A percentile compares a stretch with the other conserved stretches of the same genome.
These are phyloP conservation scores for Synodontis membranacea DNA, from an alignment of 2,113 vertebrate species.

Conservation along the genomic window DNA sequence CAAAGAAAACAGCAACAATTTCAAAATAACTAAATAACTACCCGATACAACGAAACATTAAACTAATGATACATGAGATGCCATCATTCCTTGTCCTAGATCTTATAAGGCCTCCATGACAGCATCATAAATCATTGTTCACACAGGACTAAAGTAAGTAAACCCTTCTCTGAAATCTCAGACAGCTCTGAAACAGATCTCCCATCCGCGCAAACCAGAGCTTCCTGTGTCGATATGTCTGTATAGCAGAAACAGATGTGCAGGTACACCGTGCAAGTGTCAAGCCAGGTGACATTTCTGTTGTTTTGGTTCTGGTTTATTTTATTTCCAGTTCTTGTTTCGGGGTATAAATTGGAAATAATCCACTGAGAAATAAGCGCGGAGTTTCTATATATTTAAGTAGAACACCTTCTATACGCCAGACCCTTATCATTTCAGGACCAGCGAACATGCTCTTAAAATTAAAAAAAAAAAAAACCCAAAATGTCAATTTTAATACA, in stretches of 20 bases:
- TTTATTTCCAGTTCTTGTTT: neutral
- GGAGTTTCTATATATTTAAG: neutral
- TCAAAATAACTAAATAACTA: neutral
- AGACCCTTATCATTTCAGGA: neutral
- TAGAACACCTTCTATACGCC: neutral
- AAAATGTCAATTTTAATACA: neutral
- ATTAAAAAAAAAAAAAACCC: neutral
- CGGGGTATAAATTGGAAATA: neutral
- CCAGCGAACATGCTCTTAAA: neutral
- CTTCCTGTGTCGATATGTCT: neutral
- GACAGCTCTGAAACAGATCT: slow-evolving; percentile 9
- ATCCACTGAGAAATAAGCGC: neutral
- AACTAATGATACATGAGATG: slow-evolving; percentile 4
- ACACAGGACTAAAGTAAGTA: slow-evolving; percentile 4
- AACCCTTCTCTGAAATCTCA: neutral
- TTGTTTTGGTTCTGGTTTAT: slow-evolving; percentile 14
- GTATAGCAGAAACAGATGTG: slow-evolving; percentile 26
- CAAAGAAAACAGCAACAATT: neutral
- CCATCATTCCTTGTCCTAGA: neutral
- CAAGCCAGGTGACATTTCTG: slow-evolving; percentile 22
- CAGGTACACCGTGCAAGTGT: neutral
- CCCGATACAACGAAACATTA: neutral
- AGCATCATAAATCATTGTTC: slow-evolving; percentile 21
- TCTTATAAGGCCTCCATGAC: neutral
- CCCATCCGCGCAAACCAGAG: neutral